Evolutionary conservation across 2,888 invertebrate species (phyloP).

Genomic region (Leptinotarsa rubiginosa): DNA sequence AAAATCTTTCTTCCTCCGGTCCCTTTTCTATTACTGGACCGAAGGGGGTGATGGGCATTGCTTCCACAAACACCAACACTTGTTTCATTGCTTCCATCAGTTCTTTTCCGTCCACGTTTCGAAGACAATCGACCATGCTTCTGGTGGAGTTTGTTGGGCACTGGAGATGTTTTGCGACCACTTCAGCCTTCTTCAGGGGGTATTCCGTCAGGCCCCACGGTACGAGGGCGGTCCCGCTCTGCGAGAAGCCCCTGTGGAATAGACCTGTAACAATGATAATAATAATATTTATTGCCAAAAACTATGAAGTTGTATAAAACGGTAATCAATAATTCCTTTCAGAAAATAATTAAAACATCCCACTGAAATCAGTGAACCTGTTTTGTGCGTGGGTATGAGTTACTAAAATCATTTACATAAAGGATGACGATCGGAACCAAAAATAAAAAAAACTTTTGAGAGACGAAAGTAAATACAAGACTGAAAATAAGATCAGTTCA

Average conservation of each 20-base stretch:
- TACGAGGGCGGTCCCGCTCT: conserved; percentile 76
- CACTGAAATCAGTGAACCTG: too few relatives aligned
- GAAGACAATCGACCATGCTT: conserved; percentile 75
- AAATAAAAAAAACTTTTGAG: too few relatives aligned
- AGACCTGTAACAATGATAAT: conserved; percentile 62
- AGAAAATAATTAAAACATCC: too few relatives aligned
- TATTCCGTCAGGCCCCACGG: conserved; percentile 70
- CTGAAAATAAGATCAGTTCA: too few relatives aligned
- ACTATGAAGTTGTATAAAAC: too few relatives aligned
- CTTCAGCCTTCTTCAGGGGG: conserved; percentile 71
- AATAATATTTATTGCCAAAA: too few relatives aligned
- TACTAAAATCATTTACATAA: too few relatives aligned
- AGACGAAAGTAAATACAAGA: too few relatives aligned
- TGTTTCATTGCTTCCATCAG: conserved; percentile 70
- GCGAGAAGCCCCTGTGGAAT: conserved; percentile 74
- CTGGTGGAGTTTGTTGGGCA: conserved; percentile 70
- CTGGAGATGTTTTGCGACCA: conserved; percentile 71
- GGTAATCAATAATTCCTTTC: too few relatives aligned
- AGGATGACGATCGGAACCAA: too few relatives aligned
- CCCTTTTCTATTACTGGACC: conserved; percentile 61
- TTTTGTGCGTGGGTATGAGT: too few relatives aligned
- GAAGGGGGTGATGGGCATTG: conserved; percentile 56
- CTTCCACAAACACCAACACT: conserved; percentile 71
- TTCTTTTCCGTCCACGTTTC: conserved; percentile 70
- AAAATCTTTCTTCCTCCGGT: conserved; percentile 70